phyloP scores from a whole-genome alignment of 2,797 vertebrate genomes.

The Pitangus sulphuratus region DNA sequence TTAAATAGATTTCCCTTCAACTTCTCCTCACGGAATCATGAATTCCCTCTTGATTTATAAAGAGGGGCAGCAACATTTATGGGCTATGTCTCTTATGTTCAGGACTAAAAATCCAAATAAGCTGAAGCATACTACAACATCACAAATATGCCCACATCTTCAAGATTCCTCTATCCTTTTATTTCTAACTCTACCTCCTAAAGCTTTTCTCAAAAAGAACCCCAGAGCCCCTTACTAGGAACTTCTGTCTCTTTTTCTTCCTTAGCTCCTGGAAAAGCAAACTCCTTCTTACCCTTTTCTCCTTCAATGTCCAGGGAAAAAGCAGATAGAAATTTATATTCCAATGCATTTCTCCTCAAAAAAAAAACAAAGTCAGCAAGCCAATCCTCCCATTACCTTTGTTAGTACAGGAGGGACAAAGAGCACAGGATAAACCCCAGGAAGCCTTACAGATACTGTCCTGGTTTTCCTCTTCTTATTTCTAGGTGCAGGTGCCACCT shows the following conservation, averaged over 20 bases:
- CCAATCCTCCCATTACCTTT: rapidly evolving
- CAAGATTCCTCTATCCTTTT: background rate
- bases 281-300: background rate
- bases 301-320: rapidly evolving
- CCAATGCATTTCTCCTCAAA: rapidly evolving
- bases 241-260: background rate
- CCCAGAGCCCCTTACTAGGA: rapidly evolving
- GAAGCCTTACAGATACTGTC: rapidly evolving
- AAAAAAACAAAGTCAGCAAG: background rate
- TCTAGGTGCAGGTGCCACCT: background rate
- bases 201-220: background rate
- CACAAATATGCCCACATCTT: background rate
- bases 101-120: background rate
- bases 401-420: background rate
- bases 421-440: rapidly evolving
- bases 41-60: background rate
- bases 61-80: rapidly evolving
- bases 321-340: rapidly evolving
- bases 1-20: background rate
- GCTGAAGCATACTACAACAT: background rate
- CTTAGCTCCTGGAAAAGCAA: rapidly evolving
- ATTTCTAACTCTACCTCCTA: background rate
- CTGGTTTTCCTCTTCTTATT: rapidly evolving
- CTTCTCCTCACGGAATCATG: background rate
- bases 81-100: rapidly evolving